A percentile compares a stretch with the other conserved stretches of the same genome.
Evolutionary conservation across 2,113 vertebrate genomes (phyloP).

Genomic region (Mus musculus): DNA sequence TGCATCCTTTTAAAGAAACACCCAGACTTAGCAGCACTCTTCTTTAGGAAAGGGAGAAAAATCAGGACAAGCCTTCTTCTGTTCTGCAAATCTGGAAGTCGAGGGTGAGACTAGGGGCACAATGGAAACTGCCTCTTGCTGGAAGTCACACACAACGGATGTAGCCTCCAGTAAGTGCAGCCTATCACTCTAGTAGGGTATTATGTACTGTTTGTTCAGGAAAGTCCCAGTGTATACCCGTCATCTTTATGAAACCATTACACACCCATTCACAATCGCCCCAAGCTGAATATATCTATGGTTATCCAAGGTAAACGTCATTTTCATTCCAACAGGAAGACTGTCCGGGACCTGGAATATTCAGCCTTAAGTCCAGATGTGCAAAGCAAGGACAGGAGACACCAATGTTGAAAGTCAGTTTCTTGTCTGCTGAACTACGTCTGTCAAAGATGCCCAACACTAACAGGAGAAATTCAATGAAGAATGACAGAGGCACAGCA

Average conservation of each 20-base stretch:
- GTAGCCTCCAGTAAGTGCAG: not conserved
- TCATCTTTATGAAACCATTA: not conserved
- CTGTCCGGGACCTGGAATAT: not conserved
- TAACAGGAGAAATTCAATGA: constrained; percentile 9
- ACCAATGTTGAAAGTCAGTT: not conserved
- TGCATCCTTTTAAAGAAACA: not conserved
- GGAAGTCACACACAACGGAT: not conserved
- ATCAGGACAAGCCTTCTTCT: not conserved
- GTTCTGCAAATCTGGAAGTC: not conserved
- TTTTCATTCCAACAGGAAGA: constrained; percentile 17
- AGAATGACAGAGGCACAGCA: not conserved
- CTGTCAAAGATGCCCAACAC: not conserved
- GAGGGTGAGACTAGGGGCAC: not conserved
- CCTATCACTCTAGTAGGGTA: not conserved
- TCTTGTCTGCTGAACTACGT: not conserved
- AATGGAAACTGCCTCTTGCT: not conserved
- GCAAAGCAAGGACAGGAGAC: not conserved
- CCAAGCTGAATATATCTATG: not conserved
- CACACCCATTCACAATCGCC: constrained; percentile 16
- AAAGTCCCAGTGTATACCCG: not conserved
- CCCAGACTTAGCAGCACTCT: not conserved
- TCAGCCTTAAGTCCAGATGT: not conserved
- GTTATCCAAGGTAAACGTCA: not conserved
- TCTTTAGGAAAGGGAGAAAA: not conserved
- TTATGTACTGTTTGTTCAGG: not conserved